Base-by-base conservation (phyloP, 2,888 invertebrate species). In the Andrena bicolor region DNA sequence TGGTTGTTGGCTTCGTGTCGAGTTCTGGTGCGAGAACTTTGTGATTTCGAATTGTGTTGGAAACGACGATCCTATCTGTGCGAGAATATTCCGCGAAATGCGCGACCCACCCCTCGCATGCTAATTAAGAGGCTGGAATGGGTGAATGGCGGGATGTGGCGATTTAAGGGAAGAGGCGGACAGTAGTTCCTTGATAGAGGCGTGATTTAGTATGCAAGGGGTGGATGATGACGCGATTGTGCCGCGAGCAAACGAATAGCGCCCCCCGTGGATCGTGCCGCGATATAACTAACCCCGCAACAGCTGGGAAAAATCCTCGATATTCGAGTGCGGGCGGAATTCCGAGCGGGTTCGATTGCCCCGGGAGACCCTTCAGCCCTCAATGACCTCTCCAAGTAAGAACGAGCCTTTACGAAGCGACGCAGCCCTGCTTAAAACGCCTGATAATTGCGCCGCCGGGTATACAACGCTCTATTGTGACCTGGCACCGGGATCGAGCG, bases 371-470 rank as follows among this genome's bases (percentile, higher is more conserved):
- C 64, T 63, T 78, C 72, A 76, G 69, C 76, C 84, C 74, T 76
- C 70, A 13, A 66, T 60, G 16, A 83, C 73, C 76, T 66, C 71
- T 75, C 68, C 83, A 68, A 56, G 74, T 78, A 77, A 75, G 60
- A 75, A 74, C 51, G 64, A 75, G 76, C 71, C 76, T 35, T 58
- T 30, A 72, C 49, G 73, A 80, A 71, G 49, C 51, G 76, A 73
- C 68, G 81, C 78, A 61, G 72, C 78, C 72, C 49, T 79, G 82
- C 82, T 84, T 82, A 82, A 82, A 82, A 69, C 69, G 70, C 61
- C 30, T 26, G 23, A 77, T 23, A 32, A 70, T 76, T 60, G 16
- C 35, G 35, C 48, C 32, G 49, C 23, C 26, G 16, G 16, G 32
- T 61, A 41, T 16, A 5, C 4, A 5, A 5, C 20, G 0, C 20